A percentile compares a stretch with the other conserved stretches of the same genome.
Conservation (phyloP, 2,888 invertebrate species). For the Rhamphomyia laevipes region DNA sequence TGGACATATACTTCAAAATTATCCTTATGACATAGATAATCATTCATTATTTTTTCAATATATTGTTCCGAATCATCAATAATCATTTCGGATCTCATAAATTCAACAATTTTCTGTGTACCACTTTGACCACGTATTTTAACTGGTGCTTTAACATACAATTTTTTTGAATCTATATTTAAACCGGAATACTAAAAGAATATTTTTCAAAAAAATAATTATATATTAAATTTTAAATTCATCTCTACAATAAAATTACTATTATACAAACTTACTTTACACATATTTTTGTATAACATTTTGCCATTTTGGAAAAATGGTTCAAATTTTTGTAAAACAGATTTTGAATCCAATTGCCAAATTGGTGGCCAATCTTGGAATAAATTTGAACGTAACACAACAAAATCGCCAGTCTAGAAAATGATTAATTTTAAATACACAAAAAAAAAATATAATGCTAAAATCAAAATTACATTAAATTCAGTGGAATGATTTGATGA, state of each 20-base stretch:
- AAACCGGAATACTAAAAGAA: conserved; percentile 66
- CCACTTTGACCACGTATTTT: conserved; percentile 63
- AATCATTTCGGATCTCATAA: conserved; percentile 59
- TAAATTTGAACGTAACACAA: conserved; percentile 72
- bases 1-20: conserved; percentile 88
- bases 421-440: no score
- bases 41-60: conserved; percentile 63
- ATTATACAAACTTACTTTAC: conserved; percentile 55
- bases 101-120: conserved; percentile 68
- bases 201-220: neutral
- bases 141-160: conserved; percentile 68
- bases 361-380: conserved; percentile 73
- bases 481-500: conserved; percentile 12
- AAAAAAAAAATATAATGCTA: neutral
- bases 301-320: conserved; percentile 71
- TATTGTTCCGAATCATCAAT: conserved; percentile 50
- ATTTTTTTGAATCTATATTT: conserved; percentile 69
- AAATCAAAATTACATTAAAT: neutral
- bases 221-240: neutral
- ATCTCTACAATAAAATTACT: neutral
- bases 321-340: conserved; percentile 69
- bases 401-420: conserved; percentile 76
- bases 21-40: conserved; percentile 66
- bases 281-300: conserved; percentile 74
- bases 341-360: conserved; percentile 84